Percentiles rank a stretch among this genome's conserved stretches.
Conservation (phyloP, 1,140 invertebrate genomes). For the Drosophila nigrodunni region DNA sequence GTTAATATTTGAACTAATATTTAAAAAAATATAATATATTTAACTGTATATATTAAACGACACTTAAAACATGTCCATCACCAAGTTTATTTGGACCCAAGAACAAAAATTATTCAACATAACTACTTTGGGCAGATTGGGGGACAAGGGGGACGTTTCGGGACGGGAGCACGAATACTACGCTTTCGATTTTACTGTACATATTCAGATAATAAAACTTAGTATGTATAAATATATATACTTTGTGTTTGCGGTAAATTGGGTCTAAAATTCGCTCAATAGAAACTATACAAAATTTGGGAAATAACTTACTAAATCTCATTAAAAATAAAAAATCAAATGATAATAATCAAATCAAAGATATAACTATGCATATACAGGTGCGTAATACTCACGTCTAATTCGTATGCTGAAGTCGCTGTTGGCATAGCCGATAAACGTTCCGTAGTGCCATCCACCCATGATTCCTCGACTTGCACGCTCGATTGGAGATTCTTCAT, state of each 20-base stretch:
- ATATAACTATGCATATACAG: slow-evolving; percentile 20
- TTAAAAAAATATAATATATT: slow-evolving; percentile 16
- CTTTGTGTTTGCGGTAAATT: slow-evolving; percentile 65
- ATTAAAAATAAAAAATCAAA: slow-evolving; percentile 44
- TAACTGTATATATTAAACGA: slow-evolving; percentile 35
- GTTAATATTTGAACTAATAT: slow-evolving; percentile 50
- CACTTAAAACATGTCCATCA: slow-evolving; percentile 68
- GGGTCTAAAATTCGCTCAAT: slow-evolving; percentile 25
- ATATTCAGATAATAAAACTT: slow-evolving; percentile 17
- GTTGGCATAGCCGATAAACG: slow-evolving; percentile 83
- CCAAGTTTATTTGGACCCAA: slow-evolving; percentile 50
- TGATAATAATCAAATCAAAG: slow-evolving; percentile 26
- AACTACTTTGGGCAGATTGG: slow-evolving; percentile 62
- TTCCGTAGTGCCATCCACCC: slow-evolving; percentile 90
- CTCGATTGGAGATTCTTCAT: slow-evolving; percentile 94
- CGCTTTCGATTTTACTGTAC: slow-evolving; percentile 52
- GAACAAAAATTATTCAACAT: slow-evolving; percentile 35
- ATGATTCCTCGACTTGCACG: slow-evolving; percentile 93
- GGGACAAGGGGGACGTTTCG: slow-evolving; percentile 17
- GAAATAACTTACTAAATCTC: slow-evolving; percentile 30
- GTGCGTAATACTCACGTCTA: slow-evolving; percentile 79
- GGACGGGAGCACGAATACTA: slow-evolving; percentile 36
- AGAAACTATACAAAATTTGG: slow-evolving; percentile 56
- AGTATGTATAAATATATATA: slow-evolving; percentile 58
- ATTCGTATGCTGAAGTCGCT: slow-evolving; percentile 84